Evolutionary conservation across 1,140 invertebrate genomes (phyloP).

Genomic region (Drosophila mayri): DNA sequence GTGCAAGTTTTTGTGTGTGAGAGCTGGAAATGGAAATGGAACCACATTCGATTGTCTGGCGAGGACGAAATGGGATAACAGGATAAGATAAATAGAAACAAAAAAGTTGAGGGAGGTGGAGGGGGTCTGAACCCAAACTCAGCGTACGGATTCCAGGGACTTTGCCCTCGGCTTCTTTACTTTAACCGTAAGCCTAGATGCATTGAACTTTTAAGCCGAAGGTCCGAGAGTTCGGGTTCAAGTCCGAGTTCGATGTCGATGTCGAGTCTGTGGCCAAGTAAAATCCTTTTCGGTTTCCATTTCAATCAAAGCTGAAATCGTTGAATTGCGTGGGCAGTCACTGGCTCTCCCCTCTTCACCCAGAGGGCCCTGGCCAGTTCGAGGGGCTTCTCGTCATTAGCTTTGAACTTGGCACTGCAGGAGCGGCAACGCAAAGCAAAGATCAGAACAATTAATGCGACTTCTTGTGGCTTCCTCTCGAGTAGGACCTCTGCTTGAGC

Average conservation of each 20-base stretch:
- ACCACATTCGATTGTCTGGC: slow-evolving; percentile 73
- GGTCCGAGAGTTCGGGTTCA: slow-evolving; percentile 51
- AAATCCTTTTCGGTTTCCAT: slow-evolving; percentile 70
- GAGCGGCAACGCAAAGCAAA: slow-evolving; percentile 17
- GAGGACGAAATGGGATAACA: slow-evolving; percentile 47
- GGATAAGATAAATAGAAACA: slow-evolving; percentile 78
- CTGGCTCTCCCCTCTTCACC: not conserved
- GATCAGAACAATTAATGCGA: slow-evolving; percentile 62
- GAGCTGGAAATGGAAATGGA: slow-evolving; percentile 74
- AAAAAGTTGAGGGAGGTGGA: slow-evolving; percentile 53
- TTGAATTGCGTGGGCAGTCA: slow-evolving; percentile 17
- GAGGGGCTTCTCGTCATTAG: slow-evolving; percentile 64
- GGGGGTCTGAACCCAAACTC: slow-evolving; percentile 12
- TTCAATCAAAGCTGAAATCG: slow-evolving; percentile 70
- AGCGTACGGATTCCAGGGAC: slow-evolving; percentile 13
- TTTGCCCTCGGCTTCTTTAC: slow-evolving; percentile 21
- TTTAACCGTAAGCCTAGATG: slow-evolving; percentile 54
- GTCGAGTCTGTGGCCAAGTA: slow-evolving; percentile 20
- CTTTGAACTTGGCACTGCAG: slow-evolving; percentile 64
- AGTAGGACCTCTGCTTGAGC: not conserved
- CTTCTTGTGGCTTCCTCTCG: slow-evolving; percentile 57
- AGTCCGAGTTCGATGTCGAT: slow-evolving; percentile 28
- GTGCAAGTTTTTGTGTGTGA: slow-evolving; percentile 67
- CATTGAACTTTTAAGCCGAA: slow-evolving; percentile 74
- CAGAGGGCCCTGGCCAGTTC: slow-evolving; percentile 9